These are phyloP conservation scores for Sebastes wilsoni DNA, from an alignment of 2,797 vertebrate species.

Conservation along the genomic window DNA sequence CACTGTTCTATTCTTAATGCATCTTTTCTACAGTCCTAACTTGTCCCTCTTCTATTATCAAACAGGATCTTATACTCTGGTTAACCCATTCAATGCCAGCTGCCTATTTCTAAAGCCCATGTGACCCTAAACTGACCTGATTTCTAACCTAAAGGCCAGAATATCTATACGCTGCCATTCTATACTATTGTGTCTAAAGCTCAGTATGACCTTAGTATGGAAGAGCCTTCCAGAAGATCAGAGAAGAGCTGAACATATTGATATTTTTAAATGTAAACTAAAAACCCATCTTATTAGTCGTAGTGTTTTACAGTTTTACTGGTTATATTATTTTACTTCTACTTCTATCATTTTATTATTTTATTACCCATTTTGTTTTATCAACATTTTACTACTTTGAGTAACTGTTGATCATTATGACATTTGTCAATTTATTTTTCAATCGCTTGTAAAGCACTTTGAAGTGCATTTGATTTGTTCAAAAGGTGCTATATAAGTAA, in stretches of 20 bases:
- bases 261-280: not conserved
- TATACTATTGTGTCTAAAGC: not conserved
- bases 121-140: slow-evolving; percentile 26
- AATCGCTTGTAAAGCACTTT: too few relatives aligned
- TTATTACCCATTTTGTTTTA: too few relatives aligned
- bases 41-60: slow-evolving; percentile 17
- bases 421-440: too few relatives aligned
- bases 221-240: not conserved
- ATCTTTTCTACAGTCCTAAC: slow-evolving; percentile 9
- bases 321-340: too few relatives aligned
- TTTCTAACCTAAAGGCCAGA: slow-evolving; percentile 2
- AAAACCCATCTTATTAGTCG: too few relatives aligned
- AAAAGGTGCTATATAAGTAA: too few relatives aligned
- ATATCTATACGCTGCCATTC: not conserved
- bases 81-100: slow-evolving; percentile 11
- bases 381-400: too few relatives aligned
- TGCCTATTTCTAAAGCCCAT: not conserved
- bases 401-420: too few relatives aligned
- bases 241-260: rapidly evolving
- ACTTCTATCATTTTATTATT: too few relatives aligned
- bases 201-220: not conserved
- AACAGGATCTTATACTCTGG: not conserved
- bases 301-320: too few relatives aligned
- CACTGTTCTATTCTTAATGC: slow-evolving; percentile 48
- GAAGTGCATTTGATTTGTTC: too few relatives aligned